Evolutionary conservation across 2,113 vertebrate species (phyloP).

Genomic region (Desmodus rotundus): DNA sequence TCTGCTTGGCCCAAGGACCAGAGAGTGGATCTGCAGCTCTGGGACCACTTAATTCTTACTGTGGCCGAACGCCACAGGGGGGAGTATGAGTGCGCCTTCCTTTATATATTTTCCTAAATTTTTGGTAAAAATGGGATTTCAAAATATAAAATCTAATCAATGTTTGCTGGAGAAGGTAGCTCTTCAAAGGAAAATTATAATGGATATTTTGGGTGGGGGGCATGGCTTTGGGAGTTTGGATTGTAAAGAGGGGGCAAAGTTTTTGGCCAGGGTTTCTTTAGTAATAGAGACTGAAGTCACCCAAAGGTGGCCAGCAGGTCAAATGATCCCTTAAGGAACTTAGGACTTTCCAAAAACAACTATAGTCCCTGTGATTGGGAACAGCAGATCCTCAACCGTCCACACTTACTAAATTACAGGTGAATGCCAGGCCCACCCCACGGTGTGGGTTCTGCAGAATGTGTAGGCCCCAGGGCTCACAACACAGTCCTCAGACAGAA

Average conservation of each 20-base stretch:
- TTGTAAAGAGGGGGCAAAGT: not conserved
- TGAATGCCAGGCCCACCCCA: not conserved
- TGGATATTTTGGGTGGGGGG: not conserved
- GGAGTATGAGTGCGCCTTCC: not conserved
- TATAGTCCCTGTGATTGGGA: not conserved
- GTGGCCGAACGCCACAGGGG: not conserved
- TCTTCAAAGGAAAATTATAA: not conserved
- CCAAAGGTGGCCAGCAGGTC: not conserved
- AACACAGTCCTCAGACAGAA: not conserved
- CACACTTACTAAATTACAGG: not conserved
- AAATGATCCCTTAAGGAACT: not conserved
- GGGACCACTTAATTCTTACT: not conserved
- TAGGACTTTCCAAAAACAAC: not conserved
- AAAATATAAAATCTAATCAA: not conserved
- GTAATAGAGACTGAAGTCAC: not conserved
- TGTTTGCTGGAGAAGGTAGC: not conserved
- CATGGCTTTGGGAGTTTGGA: not conserved
- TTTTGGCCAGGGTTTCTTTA: not conserved
- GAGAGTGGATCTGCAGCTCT: not conserved
- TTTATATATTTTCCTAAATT: not conserved
- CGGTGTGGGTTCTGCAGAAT: not conserved
- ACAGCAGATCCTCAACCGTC: not conserved
- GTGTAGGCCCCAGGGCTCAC: not conserved
- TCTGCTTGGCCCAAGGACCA: not conserved
- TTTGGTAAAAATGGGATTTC: not conserved